Evolutionary conservation across 2,888 invertebrate species (phyloP).

Genomic region (Dolichopus griseipennis): DNA sequence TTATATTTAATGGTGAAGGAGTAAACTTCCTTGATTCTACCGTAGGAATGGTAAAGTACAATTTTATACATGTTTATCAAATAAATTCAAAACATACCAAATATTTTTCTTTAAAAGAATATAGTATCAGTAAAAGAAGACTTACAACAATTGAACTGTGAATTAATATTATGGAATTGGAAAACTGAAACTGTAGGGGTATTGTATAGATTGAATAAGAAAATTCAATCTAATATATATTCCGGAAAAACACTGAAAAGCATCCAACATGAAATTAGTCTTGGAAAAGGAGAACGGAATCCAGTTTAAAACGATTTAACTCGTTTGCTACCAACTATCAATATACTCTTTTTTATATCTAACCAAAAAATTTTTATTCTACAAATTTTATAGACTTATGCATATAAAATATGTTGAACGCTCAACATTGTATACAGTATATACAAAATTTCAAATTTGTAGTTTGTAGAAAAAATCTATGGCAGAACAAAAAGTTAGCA

Average conservation of each 20-base stretch:
- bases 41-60: slow-evolving; percentile 48
- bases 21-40: slow-evolving; percentile 53
- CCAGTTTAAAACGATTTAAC: slow-evolving; percentile 8
- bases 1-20: slow-evolving; percentile 66
- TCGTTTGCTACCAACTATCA: too few species aligned
- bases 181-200: slow-evolving; percentile 37
- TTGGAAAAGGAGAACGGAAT: slow-evolving; percentile 11
- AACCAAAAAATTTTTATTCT: too few species aligned
- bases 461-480: too few species aligned
- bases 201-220: slow-evolving; percentile 32
- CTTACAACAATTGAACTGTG: slow-evolving; percentile 45
- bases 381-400: too few species aligned
- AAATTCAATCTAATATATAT: slow-evolving; percentile 31
- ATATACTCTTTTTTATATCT: too few species aligned
- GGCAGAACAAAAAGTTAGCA: too few species aligned
- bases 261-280: slow-evolving; percentile 23
- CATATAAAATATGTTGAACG: too few species aligned
- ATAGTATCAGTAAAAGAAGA: slow-evolving; percentile 48
- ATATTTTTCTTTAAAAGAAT: slow-evolving; percentile 43
- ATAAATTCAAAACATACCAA: not conserved
- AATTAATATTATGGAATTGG: slow-evolving; percentile 48
- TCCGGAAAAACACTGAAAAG: slow-evolving; percentile 29
- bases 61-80: not conserved
- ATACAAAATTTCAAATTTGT: too few species aligned
- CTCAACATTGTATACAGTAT: too few species aligned